These are phyloP conservation scores for Pelobates cultripes DNA, from an alignment of 2,797 vertebrate genomes.

Conservation along the genomic window DNA sequence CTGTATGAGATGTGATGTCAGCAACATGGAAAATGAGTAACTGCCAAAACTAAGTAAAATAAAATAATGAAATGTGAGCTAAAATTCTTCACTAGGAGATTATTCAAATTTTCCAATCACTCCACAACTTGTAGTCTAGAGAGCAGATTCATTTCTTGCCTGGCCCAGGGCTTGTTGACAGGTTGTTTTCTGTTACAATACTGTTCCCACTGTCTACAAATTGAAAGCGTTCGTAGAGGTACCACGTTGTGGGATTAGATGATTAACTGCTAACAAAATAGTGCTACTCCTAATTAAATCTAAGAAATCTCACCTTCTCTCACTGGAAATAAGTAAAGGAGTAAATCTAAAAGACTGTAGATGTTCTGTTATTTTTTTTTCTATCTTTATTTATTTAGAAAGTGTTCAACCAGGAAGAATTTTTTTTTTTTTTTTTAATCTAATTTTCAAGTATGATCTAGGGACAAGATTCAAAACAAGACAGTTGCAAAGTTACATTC, in stretches of 20 bases:
- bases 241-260: neutral
- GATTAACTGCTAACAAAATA: slow-evolving; percentile 6
- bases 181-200: neutral
- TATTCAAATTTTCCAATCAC: neutral
- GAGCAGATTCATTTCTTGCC: neutral
- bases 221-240: neutral
- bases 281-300: neutral
- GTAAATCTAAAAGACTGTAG: no score
- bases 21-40: neutral
- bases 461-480: no score
- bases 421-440: no score
- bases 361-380: no score
- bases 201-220: neutral
- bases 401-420: no score
- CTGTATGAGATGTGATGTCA: neutral
- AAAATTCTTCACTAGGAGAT: neutral
- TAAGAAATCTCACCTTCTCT: neutral
- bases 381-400: no score
- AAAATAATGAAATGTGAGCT: neutral
- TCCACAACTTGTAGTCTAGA: neutral
- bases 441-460: no score
- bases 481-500: no score
- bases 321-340: no score
- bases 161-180: neutral
- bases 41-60: neutral